Conservation (phyloP, 2,888 invertebrate genomes). For the Elysia crispata region DNA sequence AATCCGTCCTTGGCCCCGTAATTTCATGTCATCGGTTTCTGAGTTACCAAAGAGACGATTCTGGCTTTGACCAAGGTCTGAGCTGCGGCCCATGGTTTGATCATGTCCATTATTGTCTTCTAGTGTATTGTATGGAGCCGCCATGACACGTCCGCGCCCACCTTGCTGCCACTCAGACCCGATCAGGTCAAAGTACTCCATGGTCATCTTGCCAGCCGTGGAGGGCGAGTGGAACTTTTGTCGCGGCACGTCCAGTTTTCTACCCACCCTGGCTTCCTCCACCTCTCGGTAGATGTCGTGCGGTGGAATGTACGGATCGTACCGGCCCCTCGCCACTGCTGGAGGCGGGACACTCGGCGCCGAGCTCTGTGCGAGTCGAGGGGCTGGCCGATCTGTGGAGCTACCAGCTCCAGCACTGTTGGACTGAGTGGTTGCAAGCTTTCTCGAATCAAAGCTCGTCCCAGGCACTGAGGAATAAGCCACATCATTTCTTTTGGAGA, state of each 20-base stretch:
- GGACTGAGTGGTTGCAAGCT: too few relatives aligned
- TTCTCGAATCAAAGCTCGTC: too few relatives aligned
- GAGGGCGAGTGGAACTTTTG: conserved; percentile 56
- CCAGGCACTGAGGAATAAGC: too few relatives aligned
- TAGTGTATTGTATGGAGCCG: not conserved
- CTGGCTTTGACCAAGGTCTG: too few relatives aligned
- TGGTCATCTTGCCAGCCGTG: conserved; percentile 60
- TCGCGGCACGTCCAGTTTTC: conserved; percentile 53
- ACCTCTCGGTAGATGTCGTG: conserved; percentile 64
- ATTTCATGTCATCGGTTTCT: conserved; percentile 48
- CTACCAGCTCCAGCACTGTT: too few relatives aligned
- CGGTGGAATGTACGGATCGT: conserved; percentile 62
- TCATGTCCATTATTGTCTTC: not conserved
- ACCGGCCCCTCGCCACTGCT: conserved; percentile 11
- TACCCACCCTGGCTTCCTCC: conserved; percentile 54
- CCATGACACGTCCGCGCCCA: not conserved
- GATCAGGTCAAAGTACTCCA: conserved; percentile 66
- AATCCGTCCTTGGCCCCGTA: not conserved
- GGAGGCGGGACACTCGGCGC: too few relatives aligned
- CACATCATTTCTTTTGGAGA: too few relatives aligned
- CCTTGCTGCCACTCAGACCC: conserved; percentile 64
- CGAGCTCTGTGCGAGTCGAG: too few relatives aligned
- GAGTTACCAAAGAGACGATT: not conserved
- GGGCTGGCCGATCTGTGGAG: too few relatives aligned
- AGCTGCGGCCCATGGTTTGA: too few relatives aligned